phyloP scores from a whole-genome alignment of 2,888 invertebrate species.

The Pediacus dermestoides region DNA sequence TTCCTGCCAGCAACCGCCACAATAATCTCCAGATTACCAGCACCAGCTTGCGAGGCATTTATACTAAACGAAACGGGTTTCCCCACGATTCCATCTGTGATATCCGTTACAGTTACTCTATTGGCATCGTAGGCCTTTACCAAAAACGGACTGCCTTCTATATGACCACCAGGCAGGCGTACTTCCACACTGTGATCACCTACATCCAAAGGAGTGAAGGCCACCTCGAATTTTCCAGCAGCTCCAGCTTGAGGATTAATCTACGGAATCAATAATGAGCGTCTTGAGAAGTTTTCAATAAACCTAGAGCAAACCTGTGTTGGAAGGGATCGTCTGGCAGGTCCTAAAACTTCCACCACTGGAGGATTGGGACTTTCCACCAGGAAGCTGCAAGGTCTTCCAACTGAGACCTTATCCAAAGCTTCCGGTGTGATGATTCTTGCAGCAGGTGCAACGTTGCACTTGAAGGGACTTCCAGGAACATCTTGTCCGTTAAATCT shows the following conservation, averaged over 20 bases:
- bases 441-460: constrained; percentile 77
- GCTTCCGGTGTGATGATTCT: constrained; percentile 79
- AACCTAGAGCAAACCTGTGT: constrained; percentile 52
- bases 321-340: constrained; percentile 67
- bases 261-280: constrained; percentile 21
- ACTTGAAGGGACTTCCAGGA: constrained; percentile 84
- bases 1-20: constrained; percentile 95
- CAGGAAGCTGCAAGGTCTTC: constrained; percentile 76
- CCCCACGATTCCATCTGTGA: constrained; percentile 85
- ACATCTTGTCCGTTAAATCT: constrained; percentile 96
- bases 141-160: constrained; percentile 92
- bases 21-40: constrained; percentile 95
- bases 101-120: constrained; percentile 91
- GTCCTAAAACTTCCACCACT: constrained; percentile 75
- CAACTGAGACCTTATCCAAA: constrained; percentile 86
- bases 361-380: constrained; percentile 84
- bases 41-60: constrained; percentile 76
- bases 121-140: constrained; percentile 95
- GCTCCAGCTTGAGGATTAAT: constrained; percentile 48
- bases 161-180: constrained; percentile 67
- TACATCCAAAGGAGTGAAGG: constrained; percentile 82
- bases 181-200: constrained; percentile 92
- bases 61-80: constrained; percentile 93
- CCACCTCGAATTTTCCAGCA: constrained; percentile 49
- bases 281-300: constrained; percentile 3